A percentile compares a stretch with the other conserved stretches of the same genome.
Evolutionary conservation across 2,888 invertebrate species (phyloP).

Genomic region (Ochropleura leucogaster): DNA sequence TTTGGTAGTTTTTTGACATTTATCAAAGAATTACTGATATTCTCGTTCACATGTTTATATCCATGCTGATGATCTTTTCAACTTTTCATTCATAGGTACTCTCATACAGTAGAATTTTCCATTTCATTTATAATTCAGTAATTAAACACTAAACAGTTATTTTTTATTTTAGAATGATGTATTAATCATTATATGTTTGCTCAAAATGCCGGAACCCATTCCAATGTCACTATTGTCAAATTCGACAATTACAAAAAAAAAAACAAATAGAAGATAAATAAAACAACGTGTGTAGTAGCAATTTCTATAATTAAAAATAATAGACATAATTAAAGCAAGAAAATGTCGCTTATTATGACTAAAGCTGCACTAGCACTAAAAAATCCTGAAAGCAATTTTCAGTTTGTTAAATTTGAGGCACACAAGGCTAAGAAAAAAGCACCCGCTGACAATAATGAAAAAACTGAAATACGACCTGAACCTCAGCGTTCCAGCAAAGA

Average conservation of each 20-base stretch:
- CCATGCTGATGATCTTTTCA: too few relatives aligned
- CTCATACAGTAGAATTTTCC: background rate
- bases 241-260: constrained; percentile 18
- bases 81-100: background rate
- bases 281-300: constrained; percentile 10
- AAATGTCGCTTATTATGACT: constrained; percentile 86
- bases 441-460: constrained; percentile 57
- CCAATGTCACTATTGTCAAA: constrained; percentile 1
- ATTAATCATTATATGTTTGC: background rate
- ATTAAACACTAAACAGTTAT: background rate
- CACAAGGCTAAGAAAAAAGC: constrained; percentile 88
- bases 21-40: background rate
- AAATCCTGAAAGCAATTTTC: constrained; percentile 83
- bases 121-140: background rate
- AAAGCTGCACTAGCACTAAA: constrained; percentile 88
- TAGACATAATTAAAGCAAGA: constrained; percentile 44
- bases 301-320: background rate
- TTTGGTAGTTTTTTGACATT: constrained; percentile 31
- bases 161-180: background rate
- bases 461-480: constrained; percentile 59
- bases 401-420: constrained; percentile 87
- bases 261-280: constrained; percentile 18
- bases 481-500: constrained; percentile 79
- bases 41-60: constrained; percentile 22
- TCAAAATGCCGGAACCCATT: background rate